These are phyloP conservation scores for Agrotis ipsilon DNA, from an alignment of 2,888 invertebrate genomes.

Conservation along the genomic window DNA sequence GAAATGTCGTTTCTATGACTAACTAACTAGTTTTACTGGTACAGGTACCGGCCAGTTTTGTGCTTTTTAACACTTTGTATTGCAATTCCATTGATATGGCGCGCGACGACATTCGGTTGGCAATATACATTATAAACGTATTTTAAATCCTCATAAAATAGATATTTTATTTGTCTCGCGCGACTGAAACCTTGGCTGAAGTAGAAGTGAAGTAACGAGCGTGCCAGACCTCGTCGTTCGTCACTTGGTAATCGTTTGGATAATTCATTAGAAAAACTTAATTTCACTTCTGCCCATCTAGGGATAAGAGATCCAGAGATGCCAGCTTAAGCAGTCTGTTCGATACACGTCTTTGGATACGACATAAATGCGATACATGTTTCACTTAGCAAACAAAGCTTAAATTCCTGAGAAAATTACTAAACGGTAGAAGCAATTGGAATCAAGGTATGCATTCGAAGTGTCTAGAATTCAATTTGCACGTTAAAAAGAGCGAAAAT, in stretches of 20 bases:
- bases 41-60: slow-evolving; percentile 32
- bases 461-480: slow-evolving; percentile 53
- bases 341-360: neutral
- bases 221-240: slow-evolving; percentile 3
- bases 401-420: slow-evolving; percentile 32
- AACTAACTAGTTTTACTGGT: slow-evolving; percentile 51
- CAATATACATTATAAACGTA: slow-evolving; percentile 11
- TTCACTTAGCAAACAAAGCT: slow-evolving; percentile 25
- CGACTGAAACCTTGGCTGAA: neutral
- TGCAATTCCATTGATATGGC: slow-evolving; percentile 35
- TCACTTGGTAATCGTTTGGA: slow-evolving; percentile 15
- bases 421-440: slow-evolving; percentile 22
- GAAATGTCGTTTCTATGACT: slow-evolving; percentile 59
- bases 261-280: slow-evolving; percentile 28
- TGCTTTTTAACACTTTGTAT: slow-evolving; percentile 35
- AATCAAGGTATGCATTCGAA: slow-evolving; percentile 37
- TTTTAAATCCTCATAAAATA: slow-evolving; percentile 11
- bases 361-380: slow-evolving; percentile 5
- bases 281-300: slow-evolving; percentile 42
- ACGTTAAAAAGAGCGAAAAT: slow-evolving; percentile 47
- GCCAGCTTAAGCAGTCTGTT: neutral
- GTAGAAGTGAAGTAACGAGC: slow-evolving; percentile 8
- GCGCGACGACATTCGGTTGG: slow-evolving; percentile 6
- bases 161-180: neutral
- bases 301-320: neutral